phyloP scores from a whole-genome alignment of 2,888 invertebrate genomes.

The Platerodrilus igneus region DNA sequence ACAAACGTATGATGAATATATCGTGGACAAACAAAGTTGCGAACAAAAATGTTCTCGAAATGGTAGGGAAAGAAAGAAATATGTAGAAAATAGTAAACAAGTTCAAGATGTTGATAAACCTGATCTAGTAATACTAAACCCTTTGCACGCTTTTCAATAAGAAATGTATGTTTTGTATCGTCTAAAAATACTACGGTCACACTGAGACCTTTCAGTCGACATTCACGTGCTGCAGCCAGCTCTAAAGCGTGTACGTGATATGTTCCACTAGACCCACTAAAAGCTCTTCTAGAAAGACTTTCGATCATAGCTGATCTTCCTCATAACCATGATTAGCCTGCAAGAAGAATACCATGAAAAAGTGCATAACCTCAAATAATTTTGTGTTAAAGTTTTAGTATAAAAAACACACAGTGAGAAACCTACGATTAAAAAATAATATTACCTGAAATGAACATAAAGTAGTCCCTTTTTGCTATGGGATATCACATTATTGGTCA shows the following conservation, averaged over 20 bases:
- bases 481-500: slow-evolving; percentile 20
- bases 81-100: too few species aligned
- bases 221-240: slow-evolving; percentile 73
- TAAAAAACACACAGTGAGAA: slow-evolving; percentile 1
- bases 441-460: slow-evolving; percentile 22
- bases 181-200: slow-evolving; percentile 92
- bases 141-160: slow-evolving; percentile 93
- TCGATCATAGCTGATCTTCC: slow-evolving; percentile 63
- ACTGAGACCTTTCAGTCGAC: slow-evolving; percentile 77
- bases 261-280: slow-evolving; percentile 89
- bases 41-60: too few species aligned
- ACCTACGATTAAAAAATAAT: not conserved
- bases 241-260: slow-evolving; percentile 96
- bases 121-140: slow-evolving; percentile 84
- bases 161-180: slow-evolving; percentile 90
- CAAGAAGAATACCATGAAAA: slow-evolving; percentile 5
- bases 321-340: slow-evolving; percentile 18
- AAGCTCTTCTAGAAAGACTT: slow-evolving; percentile 70
- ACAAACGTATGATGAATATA: too few species aligned
- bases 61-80: too few species aligned
- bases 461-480: slow-evolving; percentile 14
- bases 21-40: too few species aligned
- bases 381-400: slow-evolving; percentile 4
- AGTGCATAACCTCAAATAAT: not conserved
- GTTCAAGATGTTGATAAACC: slow-evolving; percentile 92